Conservation (phyloP, 2,113 vertebrate species). For the Nannobrachium achirus region DNA sequence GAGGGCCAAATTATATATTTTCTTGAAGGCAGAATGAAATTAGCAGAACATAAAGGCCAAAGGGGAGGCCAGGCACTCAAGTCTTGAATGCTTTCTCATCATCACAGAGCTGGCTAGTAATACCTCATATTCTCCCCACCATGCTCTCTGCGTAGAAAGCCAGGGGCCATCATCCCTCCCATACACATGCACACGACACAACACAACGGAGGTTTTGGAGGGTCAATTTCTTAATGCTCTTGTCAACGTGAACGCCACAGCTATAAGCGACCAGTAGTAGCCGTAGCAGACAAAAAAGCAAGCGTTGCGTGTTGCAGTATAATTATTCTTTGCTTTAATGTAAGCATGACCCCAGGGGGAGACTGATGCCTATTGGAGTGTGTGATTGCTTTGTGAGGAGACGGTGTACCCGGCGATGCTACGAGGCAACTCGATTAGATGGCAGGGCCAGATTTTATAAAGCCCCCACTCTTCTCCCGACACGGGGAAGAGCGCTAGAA, state of each 20-base stretch:
- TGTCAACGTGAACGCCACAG: conserved; percentile 11
- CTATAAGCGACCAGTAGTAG: neutral
- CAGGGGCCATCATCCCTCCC: neutral
- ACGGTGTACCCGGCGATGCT: conserved; percentile 32
- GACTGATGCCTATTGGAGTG: conserved; percentile 52
- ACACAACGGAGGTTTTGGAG: neutral
- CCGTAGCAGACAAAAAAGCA: neutral
- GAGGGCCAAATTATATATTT: conserved; percentile 32
- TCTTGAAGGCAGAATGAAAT: conserved; percentile 48
- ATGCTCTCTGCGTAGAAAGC: neutral
- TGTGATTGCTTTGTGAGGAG: conserved; percentile 65
- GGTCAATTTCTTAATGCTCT: conserved; percentile 21
- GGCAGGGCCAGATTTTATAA: conserved; percentile 24
- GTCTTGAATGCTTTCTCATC: conserved; percentile 40
- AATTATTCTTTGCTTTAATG: conserved; percentile 64
- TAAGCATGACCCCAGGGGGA: conserved; percentile 36
- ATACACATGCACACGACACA: conserved; percentile 1
- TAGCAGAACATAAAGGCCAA: conserved; percentile 44
- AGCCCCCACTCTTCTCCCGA: conserved; percentile 22
- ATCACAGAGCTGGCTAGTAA: conserved; percentile 10
- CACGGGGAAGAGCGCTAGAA: neutral
- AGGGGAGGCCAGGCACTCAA: conserved; percentile 4
- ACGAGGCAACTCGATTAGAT: conserved; percentile 46
- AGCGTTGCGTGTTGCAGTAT: conserved; percentile 33
- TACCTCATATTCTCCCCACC: conserved; percentile 7